Percentiles rank a stretch among this genome's conserved stretches.
Evolutionary conservation across 2,113 vertebrate species (phyloP).

Genomic region (Amazona vittata): DNA sequence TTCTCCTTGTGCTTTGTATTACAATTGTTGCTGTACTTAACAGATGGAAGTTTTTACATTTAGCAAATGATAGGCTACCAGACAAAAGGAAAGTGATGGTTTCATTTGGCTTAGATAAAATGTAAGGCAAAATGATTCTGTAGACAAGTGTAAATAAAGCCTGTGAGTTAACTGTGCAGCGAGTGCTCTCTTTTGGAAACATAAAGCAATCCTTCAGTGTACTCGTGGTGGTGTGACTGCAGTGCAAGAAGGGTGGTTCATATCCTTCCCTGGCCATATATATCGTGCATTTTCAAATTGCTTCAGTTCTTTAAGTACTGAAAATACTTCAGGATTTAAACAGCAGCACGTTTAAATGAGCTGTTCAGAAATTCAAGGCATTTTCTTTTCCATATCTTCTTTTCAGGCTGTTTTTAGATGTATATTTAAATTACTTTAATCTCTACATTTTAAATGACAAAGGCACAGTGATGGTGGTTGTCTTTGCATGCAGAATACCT

Average conservation of each 20-base stretch:
- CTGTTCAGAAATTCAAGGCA: neutral
- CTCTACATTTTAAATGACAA: neutral
- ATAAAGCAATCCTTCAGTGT: neutral
- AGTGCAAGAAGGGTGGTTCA: neutral
- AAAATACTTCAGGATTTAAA: neutral
- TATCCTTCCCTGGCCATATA: fast-evolving
- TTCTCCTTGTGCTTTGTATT: constrained; percentile 77
- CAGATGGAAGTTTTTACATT: constrained; percentile 68
- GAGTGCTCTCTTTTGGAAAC: constrained; percentile 44
- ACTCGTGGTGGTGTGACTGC: neutral
- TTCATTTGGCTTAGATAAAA: constrained; percentile 73
- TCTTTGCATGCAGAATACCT: neutral
- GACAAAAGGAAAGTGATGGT: constrained; percentile 56
- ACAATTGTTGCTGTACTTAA: constrained; percentile 75
- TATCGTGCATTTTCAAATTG: fast-evolving
- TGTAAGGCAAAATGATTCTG: constrained; percentile 75
- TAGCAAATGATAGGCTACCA: constrained; percentile 61
- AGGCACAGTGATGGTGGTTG: fast-evolving
- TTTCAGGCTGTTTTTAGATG: neutral
- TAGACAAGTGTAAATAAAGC: constrained; percentile 85
- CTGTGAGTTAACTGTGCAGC: constrained; percentile 70
- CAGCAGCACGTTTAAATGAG: neutral
- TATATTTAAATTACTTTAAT: neutral
- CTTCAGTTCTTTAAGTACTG: neutral
- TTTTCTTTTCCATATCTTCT: neutral